Evolutionary conservation across 2,797 vertebrate genomes (phyloP).

Genomic region (Pempheris klunzingeri): DNA sequence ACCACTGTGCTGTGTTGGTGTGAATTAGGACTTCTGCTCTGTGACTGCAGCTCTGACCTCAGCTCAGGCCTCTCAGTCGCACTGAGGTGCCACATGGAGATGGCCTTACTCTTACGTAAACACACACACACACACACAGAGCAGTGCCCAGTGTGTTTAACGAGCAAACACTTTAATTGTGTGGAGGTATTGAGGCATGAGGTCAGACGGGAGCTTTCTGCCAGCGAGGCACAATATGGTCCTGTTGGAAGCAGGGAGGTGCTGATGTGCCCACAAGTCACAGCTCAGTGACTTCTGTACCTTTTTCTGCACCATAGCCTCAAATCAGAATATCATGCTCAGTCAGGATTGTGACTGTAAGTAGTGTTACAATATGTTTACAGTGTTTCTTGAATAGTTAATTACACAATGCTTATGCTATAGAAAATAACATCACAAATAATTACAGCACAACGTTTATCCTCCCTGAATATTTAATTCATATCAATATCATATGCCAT

Average conservation of each 20-base stretch:
- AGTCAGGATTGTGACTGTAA: too few relatives aligned
- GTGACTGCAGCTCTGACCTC: slow-evolving; percentile 56
- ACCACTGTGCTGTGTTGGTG: slow-evolving; percentile 53
- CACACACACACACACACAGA: slow-evolving; percentile 16
- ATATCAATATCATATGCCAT: too few relatives aligned
- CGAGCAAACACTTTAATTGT: slow-evolving; percentile 53
- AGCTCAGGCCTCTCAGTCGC: slow-evolving; percentile 50
- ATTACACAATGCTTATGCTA: background rate
- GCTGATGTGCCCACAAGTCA: slow-evolving; percentile 8
- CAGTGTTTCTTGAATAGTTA: background rate
- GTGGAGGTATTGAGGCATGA: slow-evolving; percentile 65
- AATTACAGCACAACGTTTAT: background rate
- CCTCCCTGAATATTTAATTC: background rate
- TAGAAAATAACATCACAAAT: background rate
- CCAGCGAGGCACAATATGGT: slow-evolving; percentile 47
- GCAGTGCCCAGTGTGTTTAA: slow-evolving; percentile 21
- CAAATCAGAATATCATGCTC: background rate
- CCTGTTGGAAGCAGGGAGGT: slow-evolving; percentile 15
- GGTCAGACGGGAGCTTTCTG: slow-evolving; percentile 63
- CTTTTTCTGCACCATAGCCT: slow-evolving; percentile 18
- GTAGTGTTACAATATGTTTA: background rate
- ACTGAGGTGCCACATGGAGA: slow-evolving; percentile 50
- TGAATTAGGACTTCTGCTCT: slow-evolving; percentile 44
- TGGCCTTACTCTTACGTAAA: background rate
- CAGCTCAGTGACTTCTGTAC: slow-evolving; percentile 10